Conservation (phyloP, 2,113 vertebrate species). For the Chloebia gouldiae region DNA sequence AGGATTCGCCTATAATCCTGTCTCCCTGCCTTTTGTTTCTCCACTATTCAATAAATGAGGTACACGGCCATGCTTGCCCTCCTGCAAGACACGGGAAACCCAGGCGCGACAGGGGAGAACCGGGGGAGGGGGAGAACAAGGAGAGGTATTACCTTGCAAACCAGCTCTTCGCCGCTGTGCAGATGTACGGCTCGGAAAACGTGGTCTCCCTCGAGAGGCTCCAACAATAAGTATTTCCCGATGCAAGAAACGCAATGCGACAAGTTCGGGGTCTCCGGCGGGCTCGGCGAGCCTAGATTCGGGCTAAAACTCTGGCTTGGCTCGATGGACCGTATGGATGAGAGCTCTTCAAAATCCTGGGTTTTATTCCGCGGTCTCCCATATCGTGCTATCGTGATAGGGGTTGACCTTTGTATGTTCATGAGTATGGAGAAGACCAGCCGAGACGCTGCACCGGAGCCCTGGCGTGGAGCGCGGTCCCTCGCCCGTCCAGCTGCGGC, state of each 20-base stretch:
- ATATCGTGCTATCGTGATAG: slow-evolving; percentile 98
- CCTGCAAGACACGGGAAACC: background rate
- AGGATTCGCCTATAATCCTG: background rate
- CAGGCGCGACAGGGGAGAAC: background rate
- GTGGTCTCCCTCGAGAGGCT: slow-evolving; percentile 98
- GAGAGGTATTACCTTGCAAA: slow-evolving; percentile 89
- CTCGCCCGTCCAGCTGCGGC: slow-evolving; percentile 66
- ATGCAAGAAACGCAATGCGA: slow-evolving; percentile 98
- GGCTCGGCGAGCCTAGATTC: slow-evolving; percentile 96
- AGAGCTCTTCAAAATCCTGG: slow-evolving; percentile 96
- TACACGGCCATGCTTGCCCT: background rate
- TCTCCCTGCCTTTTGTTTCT: slow-evolving; percentile 12
- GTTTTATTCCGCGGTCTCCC: slow-evolving; percentile 97
- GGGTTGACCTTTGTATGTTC: slow-evolving; percentile 99
- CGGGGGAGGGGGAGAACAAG: background rate
- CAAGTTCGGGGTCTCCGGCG: slow-evolving; percentile 98
- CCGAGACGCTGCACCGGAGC: slow-evolving; percentile 54
- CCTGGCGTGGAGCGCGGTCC: slow-evolving; percentile 49
- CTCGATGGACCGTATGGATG: slow-evolving; percentile 91
- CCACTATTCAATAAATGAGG: background rate
- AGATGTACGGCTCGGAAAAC: slow-evolving; percentile 96
- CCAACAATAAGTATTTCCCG: slow-evolving; percentile 98
- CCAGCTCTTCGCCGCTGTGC: slow-evolving; percentile 96
- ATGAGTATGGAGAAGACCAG: slow-evolving; percentile 86
- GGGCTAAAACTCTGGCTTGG: slow-evolving; percentile 96